Base-by-base conservation (phyloP, 2,888 invertebrate genomes). In the Sicus ferrugineus region DNA sequence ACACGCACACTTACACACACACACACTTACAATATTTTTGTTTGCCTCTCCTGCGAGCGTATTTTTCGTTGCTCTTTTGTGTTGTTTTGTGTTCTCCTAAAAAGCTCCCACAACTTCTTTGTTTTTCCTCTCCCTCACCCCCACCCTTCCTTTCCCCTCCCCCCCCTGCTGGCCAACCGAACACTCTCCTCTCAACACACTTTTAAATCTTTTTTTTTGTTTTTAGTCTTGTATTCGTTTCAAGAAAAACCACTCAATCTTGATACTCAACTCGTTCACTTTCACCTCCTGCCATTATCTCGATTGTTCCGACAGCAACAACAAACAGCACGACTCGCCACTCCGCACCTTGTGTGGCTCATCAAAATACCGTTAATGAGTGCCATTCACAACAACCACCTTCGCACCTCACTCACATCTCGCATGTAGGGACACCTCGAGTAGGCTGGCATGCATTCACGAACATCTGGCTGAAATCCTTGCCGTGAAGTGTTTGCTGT, bases 321-420 rank as follows among this genome's bases (percentile, higher is more conserved):
- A 2, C 50, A 63, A 11, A 50, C 21, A 63, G 21, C 9, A 9
- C 30, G 1, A 31, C 30, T 19, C 2, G n/a, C 6, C 42, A 42
- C 16, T n/a, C 42, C 26, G 21, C 34, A 59, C n/a, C 61, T 3
- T 62, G 28, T 21, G 26, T n/a, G 14, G 30, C 31, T 64, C 50
- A 64, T 50, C 50, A 64, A 64, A 64, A 50, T 14, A 64, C 64
- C 64, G 64, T 52, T 64, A 64, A 64, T 64, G 64, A 50, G 64
- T 50, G 50, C 31, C 50, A 64, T 64, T 64, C 64, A 31, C 62
- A 56, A n/a, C 71, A 48, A 46, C 68, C 23, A 71, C 48, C n/a
- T n/a, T n/a, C 69, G 70, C 66, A 74, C 46, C 26, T 16, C 50
- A n/a, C 2, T 23, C 23, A 21, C 3, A n/a, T 42, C 16, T 42